A percentile compares a stretch with the other conserved stretches of the same genome.
phyloP scores from a whole-genome alignment of 1,140 invertebrate species.

The Xylocopa sonorina region DNA sequence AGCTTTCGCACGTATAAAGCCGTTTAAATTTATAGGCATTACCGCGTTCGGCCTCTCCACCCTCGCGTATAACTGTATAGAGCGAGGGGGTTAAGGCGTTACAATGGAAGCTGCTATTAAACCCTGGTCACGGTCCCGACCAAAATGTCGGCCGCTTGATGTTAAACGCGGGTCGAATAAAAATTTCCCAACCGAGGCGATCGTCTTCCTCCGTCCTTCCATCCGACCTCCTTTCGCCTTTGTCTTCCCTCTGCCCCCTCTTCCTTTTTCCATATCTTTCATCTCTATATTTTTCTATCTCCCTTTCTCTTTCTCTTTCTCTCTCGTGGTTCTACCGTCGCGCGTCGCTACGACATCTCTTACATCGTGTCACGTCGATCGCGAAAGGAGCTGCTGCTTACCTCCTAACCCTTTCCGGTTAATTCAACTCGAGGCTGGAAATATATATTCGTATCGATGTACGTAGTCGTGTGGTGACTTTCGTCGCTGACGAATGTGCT shows the following conservation, averaged over 20 bases:
- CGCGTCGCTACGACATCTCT: no score
- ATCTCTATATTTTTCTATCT: neutral
- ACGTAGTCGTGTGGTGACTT: no score
- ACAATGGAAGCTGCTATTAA: slow-evolving; percentile 65
- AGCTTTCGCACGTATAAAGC: slow-evolving; percentile 54
- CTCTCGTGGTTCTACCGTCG: neutral
- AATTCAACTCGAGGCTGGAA: neutral
- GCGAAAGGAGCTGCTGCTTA: neutral
- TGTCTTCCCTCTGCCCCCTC: neutral
- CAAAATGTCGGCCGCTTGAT: slow-evolving; percentile 64
- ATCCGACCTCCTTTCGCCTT: neutral
- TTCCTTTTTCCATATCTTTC: neutral
- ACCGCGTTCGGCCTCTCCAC: slow-evolving; percentile 44
- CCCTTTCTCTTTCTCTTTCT: neutral
- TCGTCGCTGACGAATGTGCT: no score
- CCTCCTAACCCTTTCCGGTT: slow-evolving; percentile 7
- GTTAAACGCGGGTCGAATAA: slow-evolving; percentile 66
- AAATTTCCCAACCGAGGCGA: slow-evolving; percentile 46
- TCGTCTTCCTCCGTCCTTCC: slow-evolving; percentile 50
- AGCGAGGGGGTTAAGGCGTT: slow-evolving; percentile 57
- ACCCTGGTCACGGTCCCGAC: slow-evolving; percentile 64
- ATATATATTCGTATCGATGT: slow-evolving; percentile 4
- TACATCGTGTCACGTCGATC: neutral
- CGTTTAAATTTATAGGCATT: slow-evolving; percentile 66
- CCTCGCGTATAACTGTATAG: slow-evolving; percentile 48